Evolutionary conservation across 1,140 invertebrate genomes (phyloP).

Genomic region (Penaeus japonicus): DNA sequence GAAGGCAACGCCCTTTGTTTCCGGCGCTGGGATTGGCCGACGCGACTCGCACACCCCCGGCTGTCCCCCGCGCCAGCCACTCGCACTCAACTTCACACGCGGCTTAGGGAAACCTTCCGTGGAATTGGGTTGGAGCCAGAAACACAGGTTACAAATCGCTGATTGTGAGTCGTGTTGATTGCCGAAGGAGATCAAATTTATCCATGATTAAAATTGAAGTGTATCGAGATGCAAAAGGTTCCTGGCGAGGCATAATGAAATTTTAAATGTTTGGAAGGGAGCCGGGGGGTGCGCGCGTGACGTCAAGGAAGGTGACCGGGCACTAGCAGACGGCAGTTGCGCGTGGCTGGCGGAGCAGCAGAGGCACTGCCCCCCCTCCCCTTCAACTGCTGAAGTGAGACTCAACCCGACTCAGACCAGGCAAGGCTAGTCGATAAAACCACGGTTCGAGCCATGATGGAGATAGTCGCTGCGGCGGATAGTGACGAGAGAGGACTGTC

Average conservation of each 20-base stretch:
- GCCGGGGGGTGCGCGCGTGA: background rate
- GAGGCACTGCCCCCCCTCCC: background rate
- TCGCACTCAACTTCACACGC: background rate
- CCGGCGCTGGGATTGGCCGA: constrained; percentile 15
- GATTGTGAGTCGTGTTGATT: background rate
- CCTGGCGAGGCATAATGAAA: background rate
- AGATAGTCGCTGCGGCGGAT: constrained; percentile 58
- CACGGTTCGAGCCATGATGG: constrained; percentile 37
- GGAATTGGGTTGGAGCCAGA: background rate
- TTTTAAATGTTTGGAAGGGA: background rate
- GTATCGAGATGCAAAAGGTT: background rate
- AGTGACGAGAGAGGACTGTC: constrained; percentile 58
- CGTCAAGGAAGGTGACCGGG: constrained; percentile 42
- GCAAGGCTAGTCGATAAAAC: constrained; percentile 27
- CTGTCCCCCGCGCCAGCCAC: background rate
- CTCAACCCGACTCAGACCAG: constrained; percentile 35
- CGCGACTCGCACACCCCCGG: constrained; percentile 27
- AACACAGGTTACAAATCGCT: background rate
- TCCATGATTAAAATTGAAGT: background rate
- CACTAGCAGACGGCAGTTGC: background rate
- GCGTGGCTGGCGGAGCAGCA: background rate
- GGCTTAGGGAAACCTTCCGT: background rate
- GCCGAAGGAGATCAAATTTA: no score
- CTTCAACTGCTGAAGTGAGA: background rate
- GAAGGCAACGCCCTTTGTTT: constrained; percentile 33